Conservation (phyloP, 1,140 invertebrate species). For the Lethrus apterus region DNA sequence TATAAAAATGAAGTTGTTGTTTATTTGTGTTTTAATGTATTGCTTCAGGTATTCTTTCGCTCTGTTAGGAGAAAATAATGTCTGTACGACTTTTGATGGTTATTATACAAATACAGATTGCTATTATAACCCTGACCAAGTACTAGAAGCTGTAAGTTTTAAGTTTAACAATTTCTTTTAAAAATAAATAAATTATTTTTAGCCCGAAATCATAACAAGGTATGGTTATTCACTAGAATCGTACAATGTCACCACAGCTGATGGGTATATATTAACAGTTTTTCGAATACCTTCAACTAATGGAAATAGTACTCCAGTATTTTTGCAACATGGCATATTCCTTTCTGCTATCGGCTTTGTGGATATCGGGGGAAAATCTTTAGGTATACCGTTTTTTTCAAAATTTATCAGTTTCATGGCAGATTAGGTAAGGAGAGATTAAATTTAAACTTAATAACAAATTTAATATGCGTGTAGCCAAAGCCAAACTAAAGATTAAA, state of each 20-base stretch:
- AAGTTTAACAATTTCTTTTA: background rate
- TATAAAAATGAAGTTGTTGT: no score
- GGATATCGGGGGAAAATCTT: slow-evolving; percentile 45
- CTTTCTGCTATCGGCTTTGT: slow-evolving; percentile 56
- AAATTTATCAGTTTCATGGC: background rate
- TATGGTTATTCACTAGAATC: slow-evolving; percentile 48
- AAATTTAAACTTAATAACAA: background rate
- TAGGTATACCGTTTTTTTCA: slow-evolving; percentile 37
- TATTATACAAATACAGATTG: slow-evolving; percentile 11
- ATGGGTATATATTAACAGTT: slow-evolving; percentile 62
- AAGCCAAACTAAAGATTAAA: background rate
- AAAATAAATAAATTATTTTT: slow-evolving; percentile 22
- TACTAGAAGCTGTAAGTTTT: slow-evolving; percentile 13
- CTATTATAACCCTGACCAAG: slow-evolving; percentile 13
- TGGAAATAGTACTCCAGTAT: slow-evolving; percentile 34
- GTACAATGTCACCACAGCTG: slow-evolving; percentile 47
- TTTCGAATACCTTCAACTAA: slow-evolving; percentile 50
- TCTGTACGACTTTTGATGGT: slow-evolving; percentile 6
- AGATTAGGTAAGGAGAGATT: background rate
- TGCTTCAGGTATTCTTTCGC: no score
- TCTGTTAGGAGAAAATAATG: slow-evolving; percentile 18
- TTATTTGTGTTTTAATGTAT: no score
- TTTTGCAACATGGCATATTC: slow-evolving; percentile 61
- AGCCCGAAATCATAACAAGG: slow-evolving; percentile 45
- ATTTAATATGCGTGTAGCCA: background rate